A percentile compares a stretch with the other conserved stretches of the same genome.
Conservation (phyloP, 2,113 vertebrate genomes). For the Cyprinodon variegatus region DNA sequence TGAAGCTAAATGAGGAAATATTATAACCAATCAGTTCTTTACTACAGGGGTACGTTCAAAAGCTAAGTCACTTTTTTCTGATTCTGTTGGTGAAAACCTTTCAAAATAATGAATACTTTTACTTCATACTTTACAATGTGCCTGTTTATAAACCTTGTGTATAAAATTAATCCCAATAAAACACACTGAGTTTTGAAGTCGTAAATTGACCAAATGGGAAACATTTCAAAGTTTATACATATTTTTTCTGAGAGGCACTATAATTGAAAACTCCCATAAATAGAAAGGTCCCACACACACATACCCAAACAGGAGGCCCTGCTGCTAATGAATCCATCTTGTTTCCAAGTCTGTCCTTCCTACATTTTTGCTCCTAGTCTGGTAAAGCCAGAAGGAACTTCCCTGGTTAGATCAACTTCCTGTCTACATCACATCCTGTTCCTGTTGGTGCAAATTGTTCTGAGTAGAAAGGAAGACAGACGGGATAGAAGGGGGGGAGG, state of each 20-base stretch:
- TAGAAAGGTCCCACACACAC: conserved; percentile 30
- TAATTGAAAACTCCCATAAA: conserved; percentile 40
- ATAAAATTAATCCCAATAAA: neutral
- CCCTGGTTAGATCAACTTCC: conserved; percentile 64
- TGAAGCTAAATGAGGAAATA: too few species aligned
- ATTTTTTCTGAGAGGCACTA: neutral
- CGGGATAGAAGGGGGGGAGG: conserved; percentile 37
- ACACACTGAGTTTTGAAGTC: neutral
- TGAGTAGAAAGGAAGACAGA: conserved; percentile 64
- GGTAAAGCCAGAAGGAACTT: conserved; percentile 60
- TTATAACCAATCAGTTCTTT: too few species aligned
- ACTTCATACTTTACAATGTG: neutral
- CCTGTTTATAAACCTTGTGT: neutral
- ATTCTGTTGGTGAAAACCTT: neutral
- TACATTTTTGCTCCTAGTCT: conserved; percentile 48
- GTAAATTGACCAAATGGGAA: neutral
- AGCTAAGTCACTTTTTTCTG: neutral
- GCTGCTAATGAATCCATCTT: conserved; percentile 32
- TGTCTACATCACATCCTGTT: conserved; percentile 72
- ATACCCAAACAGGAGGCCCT: conserved; percentile 53
- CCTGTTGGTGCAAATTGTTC: conserved; percentile 71
- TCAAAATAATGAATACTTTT: neutral
- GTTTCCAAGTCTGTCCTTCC: conserved; percentile 49
- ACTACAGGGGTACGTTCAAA: neutral
- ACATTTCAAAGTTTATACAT: neutral